These are phyloP conservation scores for Altica lythri DNA, from an alignment of 2,888 invertebrate genomes.

Conservation along the genomic window DNA sequence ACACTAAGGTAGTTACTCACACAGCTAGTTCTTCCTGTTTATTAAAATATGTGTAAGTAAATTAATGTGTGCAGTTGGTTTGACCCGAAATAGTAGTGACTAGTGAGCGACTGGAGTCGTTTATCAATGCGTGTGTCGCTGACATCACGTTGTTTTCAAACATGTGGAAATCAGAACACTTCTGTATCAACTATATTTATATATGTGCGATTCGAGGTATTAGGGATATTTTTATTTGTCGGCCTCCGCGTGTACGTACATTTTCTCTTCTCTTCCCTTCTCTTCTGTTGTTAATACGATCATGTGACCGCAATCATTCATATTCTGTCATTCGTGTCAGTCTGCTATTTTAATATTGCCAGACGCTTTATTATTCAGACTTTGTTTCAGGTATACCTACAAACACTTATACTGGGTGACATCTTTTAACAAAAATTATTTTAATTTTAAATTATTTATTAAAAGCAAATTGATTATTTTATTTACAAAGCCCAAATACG, in stretches of 20 bases:
- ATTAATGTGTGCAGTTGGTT: slow-evolving; percentile 2
- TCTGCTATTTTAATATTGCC: slow-evolving; percentile 43
- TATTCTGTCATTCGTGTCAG: slow-evolving; percentile 52
- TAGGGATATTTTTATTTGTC: slow-evolving; percentile 45
- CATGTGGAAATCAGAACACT: slow-evolving; percentile 32
- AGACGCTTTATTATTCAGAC: slow-evolving; percentile 27
- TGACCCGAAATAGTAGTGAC: background rate
- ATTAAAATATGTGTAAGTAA: too few species aligned
- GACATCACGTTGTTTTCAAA: slow-evolving; percentile 25
- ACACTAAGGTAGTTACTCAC: too few species aligned
- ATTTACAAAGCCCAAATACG: too few species aligned
- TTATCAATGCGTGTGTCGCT: slow-evolving; percentile 32
- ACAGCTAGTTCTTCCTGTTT: too few species aligned
- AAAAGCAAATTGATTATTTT: too few species aligned
- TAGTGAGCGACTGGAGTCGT: slow-evolving; percentile 16
- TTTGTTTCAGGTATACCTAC: slow-evolving; percentile 23
- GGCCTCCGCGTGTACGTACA: slow-evolving; percentile 18
- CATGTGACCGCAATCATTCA: slow-evolving; percentile 56
- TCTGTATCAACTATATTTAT: slow-evolving; percentile 32
- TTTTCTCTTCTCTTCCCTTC: slow-evolving; percentile 30
- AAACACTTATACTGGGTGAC: slow-evolving; percentile 1
- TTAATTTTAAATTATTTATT: too few species aligned
- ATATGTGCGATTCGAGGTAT: slow-evolving; percentile 32
- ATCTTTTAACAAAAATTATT: background rate
- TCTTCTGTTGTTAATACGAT: slow-evolving; percentile 40